Evolutionary conservation across 2,113 vertebrate species (phyloP).

Genomic region (Tonatia bakeri): DNA sequence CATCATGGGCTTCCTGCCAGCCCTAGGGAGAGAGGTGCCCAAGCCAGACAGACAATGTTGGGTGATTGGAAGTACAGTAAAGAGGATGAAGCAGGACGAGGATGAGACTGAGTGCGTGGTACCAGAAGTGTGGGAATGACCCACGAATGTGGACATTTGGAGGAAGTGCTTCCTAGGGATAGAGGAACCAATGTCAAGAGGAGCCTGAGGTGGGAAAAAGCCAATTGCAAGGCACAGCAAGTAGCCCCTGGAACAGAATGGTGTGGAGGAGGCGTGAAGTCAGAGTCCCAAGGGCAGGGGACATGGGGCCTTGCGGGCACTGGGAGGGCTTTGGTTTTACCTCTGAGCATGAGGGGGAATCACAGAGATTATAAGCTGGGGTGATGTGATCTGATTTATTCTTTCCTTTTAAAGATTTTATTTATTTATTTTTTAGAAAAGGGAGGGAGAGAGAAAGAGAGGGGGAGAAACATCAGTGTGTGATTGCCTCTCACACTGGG

Average conservation of each 20-base stretch:
- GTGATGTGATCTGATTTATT: background rate
- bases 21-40: background rate
- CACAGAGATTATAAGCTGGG: background rate
- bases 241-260: too few species aligned
- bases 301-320: background rate
- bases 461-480: too few species aligned
- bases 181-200: background rate
- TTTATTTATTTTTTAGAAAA: too few species aligned
- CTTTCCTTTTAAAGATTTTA: too few species aligned
- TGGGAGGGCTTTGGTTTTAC: background rate
- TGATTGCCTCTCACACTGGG: too few species aligned
- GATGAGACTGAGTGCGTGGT: too few species aligned
- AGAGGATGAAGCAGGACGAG: background rate
- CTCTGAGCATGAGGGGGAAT: background rate
- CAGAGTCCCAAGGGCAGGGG: background rate
- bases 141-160: rapidly evolving
- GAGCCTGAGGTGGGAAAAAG: rapidly evolving
- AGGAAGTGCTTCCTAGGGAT: background rate
- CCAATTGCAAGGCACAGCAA: rapidly evolving
- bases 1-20: background rate
- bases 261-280: too few species aligned
- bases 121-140: too few species aligned
- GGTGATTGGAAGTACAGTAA: background rate
- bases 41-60: rapidly evolving
- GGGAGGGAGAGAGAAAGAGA: too few species aligned